These are phyloP conservation scores for Uria aalge DNA, from an alignment of 2,113 vertebrate species.

Conservation along the genomic window DNA sequence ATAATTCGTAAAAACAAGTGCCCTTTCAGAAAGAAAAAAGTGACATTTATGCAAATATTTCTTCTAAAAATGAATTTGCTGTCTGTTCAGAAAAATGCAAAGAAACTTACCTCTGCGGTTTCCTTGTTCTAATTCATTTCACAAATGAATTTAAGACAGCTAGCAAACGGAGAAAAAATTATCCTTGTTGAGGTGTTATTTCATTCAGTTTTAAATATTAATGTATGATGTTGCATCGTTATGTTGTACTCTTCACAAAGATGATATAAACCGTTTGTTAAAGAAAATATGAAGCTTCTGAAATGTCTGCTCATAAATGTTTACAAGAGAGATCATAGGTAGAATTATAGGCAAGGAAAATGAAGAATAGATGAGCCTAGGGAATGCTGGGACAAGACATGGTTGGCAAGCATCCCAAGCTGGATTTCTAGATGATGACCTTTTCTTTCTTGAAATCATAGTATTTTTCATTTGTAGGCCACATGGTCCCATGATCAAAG, in stretches of 20 bases:
- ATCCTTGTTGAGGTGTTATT: slow-evolving; percentile 67
- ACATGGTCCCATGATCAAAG: neutral
- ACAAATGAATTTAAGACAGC: slow-evolving; percentile 61
- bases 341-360: slow-evolving; percentile 43
- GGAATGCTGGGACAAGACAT: neutral
- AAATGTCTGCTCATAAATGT: slow-evolving; percentile 61
- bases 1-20: slow-evolving; percentile 23
- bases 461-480: neutral
- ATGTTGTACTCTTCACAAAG: slow-evolving; percentile 60
- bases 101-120: neutral
- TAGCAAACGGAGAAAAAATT: slow-evolving; percentile 59
- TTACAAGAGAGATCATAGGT: slow-evolving; percentile 57
- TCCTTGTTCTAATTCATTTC: slow-evolving; percentile 47
- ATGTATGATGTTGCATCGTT: slow-evolving; percentile 63
- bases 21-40: slow-evolving; percentile 4
- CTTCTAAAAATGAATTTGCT: slow-evolving; percentile 29
- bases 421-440: neutral
- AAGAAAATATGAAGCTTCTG: slow-evolving; percentile 57
- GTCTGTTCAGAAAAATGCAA: slow-evolving; percentile 28
- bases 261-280: slow-evolving; percentile 56
- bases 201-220: slow-evolving; percentile 75
- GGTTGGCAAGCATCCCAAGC: neutral
- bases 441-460: neutral
- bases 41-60: slow-evolving; percentile 13
- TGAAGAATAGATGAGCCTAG: slow-evolving; percentile 18